Base-by-base conservation (phyloP, 2,113 vertebrate genomes). In the Sinocyclocheilus anshuiensis region DNA sequence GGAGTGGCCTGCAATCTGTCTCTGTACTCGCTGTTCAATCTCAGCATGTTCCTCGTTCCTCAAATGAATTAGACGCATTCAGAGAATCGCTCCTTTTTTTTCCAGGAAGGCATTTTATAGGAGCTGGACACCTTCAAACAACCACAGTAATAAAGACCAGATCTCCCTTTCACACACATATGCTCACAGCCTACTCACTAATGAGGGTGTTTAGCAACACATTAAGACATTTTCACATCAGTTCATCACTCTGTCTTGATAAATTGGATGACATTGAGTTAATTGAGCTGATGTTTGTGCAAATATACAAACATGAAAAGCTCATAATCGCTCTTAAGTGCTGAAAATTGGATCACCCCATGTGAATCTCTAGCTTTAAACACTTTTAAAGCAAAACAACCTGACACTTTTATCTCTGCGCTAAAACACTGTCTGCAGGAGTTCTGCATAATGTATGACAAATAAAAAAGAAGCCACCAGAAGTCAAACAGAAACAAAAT, bases 221-320 rank as follows among this genome's bases (percentile, higher is more conserved):
- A 63, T 80, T 65, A 53, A 71, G 45, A 83, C 42, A 50, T 82
- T 36, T 71, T 82, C 63, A 77, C 48, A 82, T 53, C 24, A 53
- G 18, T 69, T 29, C 42, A 29, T 53, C 24, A 45, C 16, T 69
- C 39, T 50, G 63, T 22, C 45, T 16, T 53, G 26, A 83, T 69
- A 82, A 71, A 69, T 20, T 12, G 63, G 63, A 82, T 71, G 63
- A 53, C 48, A 53, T 53, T 50, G 39, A 15, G 29, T 63, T 81
- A 81, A 81, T 69, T 81, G n/a, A 65, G 61, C 61, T 67, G 36
- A 81, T 83, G 63, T 53, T 55, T 83, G n/a, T 69, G 80, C 42
- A 80, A 80, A 80, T 80, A 65, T 48, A 8, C 39, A 83, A 69
- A 71, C 45, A 69, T 16, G 18, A 50, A 69, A 9, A 53, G 55